Percentiles rank a stretch among this genome's conserved stretches.
Conservation (phyloP, 2,888 invertebrate species). For the Zaprionus obscuricornis region DNA sequence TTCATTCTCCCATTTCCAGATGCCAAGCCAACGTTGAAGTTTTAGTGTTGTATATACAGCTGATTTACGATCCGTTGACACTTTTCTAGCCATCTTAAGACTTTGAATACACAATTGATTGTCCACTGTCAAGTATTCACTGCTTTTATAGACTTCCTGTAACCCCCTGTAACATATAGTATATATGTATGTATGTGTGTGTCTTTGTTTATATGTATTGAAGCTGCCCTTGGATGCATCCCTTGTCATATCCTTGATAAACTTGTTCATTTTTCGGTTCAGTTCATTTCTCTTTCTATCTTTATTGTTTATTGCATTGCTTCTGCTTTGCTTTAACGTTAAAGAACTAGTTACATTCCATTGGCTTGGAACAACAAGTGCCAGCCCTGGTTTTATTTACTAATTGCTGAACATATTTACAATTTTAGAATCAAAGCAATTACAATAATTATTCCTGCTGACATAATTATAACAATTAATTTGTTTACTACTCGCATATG, state of each 20-base stretch:
- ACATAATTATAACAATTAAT: slow-evolving; percentile 41
- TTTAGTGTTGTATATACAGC: slow-evolving; percentile 27
- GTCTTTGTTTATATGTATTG: too few species aligned
- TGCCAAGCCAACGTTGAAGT: slow-evolving; percentile 39
- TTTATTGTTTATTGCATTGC: background rate
- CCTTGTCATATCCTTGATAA: too few species aligned
- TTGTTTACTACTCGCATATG: slow-evolving; percentile 22
- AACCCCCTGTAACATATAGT: slow-evolving; percentile 3
- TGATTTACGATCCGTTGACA: slow-evolving; percentile 30
- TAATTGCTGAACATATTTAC: slow-evolving; percentile 55
- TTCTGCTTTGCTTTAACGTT: background rate
- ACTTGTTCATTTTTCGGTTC: background rate
- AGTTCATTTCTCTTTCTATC: background rate
- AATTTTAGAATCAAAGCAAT: slow-evolving; percentile 47
- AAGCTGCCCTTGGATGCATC: too few species aligned
- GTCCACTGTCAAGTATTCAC: background rate
- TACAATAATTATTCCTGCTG: slow-evolving; percentile 59
- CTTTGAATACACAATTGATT: background rate
- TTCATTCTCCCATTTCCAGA: slow-evolving; percentile 38
- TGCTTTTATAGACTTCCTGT: slow-evolving; percentile 53
- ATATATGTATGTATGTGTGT: too few species aligned
- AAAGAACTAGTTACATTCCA: slow-evolving; percentile 11
- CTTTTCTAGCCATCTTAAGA: slow-evolving; percentile 14
- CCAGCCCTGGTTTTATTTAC: slow-evolving; percentile 39
- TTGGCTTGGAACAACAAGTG: background rate